Evolutionary conservation across 2,888 invertebrate genomes (phyloP), one percentile per base, ranked within the genome.

Genomic region (Crioceris asparagi): DNA sequence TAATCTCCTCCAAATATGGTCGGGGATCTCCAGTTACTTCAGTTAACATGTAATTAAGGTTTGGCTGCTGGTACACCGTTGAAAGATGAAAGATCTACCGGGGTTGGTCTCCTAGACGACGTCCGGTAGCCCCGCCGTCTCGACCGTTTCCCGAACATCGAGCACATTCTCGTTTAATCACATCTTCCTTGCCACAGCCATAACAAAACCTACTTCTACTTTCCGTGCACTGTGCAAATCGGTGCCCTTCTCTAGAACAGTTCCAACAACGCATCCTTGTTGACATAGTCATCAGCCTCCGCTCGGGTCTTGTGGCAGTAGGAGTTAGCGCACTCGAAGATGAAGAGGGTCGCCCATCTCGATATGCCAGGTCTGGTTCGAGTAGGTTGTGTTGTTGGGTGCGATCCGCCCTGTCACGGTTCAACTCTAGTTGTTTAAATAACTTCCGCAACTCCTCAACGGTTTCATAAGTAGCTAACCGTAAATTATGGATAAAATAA

Each of bases 1-100:
- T 25, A 8, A 16, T 12, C 4, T 37, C 34, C 8, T 31, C 25
- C 11, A 37, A 12, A 30, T 37, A 37, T 6, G 40, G 40, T 14
- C 34, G 23, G 4, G 38, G 38, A 21, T 38, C n/a, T n/a, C n/a
- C n/a, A n/a, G n/a, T n/a, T n/a, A n/a, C n/a, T n/a, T n/a, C n/a
- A n/a, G n/a, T n/a, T n/a, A n/a, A n/a, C n/a, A n/a, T n/a, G n/a
- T n/a, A n/a, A n/a, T n/a, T 29, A 3, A 40, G 32, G 26, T 12
- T 14, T 10, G 33, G n/a, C n/a, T n/a, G n/a, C n/a, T 25, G 14
- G 5, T 25, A 25, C 10, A 10, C 15, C 11, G 15, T 2, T 2
- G 4, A 16, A 2, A 33, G 11, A 25, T 10, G 25, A 25, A 33
- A 21, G 15, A 7, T 33, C 33, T 23, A 23, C 33, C 10, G 23